A percentile compares a stretch with the other conserved stretches of the same genome.
Conservation (phyloP, 2,113 vertebrate species). For the Oceanites oceanicus region DNA sequence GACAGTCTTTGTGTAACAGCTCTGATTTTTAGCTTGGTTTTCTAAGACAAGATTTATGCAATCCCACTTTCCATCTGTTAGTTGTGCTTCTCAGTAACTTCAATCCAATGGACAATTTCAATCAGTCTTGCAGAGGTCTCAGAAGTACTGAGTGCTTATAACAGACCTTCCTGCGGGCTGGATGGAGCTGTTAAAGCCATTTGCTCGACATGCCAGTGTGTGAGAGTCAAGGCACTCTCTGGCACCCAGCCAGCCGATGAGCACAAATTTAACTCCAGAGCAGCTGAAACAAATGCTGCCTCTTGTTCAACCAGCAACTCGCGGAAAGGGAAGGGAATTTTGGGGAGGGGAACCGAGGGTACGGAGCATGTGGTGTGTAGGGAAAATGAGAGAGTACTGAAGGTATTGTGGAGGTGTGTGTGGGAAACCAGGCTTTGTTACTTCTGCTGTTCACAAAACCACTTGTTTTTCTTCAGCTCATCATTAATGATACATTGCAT, state of each 20-base stretch:
- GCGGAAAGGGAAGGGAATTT: neutral
- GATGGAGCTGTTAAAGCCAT: neutral
- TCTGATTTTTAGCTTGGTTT: conserved; percentile 32
- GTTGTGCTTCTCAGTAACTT: conserved; percentile 43
- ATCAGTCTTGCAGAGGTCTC: conserved; percentile 15
- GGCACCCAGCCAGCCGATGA: neutral
- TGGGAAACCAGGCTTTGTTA: conserved; percentile 44
- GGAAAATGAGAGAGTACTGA: conserved; percentile 42
- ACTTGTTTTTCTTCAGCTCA: conserved; percentile 28
- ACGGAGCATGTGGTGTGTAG: conserved; percentile 60
- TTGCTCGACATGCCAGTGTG: rapidly evolving
- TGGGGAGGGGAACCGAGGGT: neutral
- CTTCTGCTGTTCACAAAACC: conserved; percentile 53
- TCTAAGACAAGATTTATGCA: conserved; percentile 41
- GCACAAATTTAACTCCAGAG: neutral
- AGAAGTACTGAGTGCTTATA: neutral
- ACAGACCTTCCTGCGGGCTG: neutral
- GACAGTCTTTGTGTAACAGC: conserved; percentile 39
- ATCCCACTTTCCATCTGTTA: conserved; percentile 67
- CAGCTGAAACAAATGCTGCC: neutral
- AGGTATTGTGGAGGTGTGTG: conserved; percentile 68
- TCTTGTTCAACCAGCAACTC: neutral
- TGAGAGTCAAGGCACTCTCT: neutral
- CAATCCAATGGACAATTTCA: conserved; percentile 10
- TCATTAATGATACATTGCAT: conserved; percentile 31